Evolutionary conservation across 1,140 invertebrate species (phyloP).

Genomic region (Apis laboriosa): DNA sequence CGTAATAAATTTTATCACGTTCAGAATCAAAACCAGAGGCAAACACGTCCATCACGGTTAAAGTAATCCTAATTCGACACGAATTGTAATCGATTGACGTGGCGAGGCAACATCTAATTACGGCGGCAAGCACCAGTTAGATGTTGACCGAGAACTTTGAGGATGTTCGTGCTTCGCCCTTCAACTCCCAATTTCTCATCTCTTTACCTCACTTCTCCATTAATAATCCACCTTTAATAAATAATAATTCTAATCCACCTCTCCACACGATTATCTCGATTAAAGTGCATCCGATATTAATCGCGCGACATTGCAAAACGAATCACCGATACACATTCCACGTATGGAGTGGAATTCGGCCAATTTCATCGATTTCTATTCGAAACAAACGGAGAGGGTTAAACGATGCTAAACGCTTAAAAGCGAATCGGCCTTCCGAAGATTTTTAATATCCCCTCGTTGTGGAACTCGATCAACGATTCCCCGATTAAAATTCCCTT

Average conservation of each 20-base stretch:
- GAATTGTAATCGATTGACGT: conserved; percentile 1
- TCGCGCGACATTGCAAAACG: neutral
- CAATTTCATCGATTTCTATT: neutral
- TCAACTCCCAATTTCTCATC: neutral
- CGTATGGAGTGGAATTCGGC: too few relatives aligned
- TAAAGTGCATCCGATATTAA: neutral
- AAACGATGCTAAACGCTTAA: neutral
- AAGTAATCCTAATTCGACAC: conserved; percentile 1
- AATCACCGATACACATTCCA: neutral
- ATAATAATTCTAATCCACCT: too few relatives aligned
- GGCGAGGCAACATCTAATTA: conserved; percentile 8
- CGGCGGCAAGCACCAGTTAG: neutral
- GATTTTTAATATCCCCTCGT: neutral
- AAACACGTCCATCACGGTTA: neutral
- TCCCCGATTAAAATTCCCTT: neutral
- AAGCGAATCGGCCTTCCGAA: neutral
- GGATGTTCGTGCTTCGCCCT: neutral
- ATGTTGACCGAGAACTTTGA: neutral
- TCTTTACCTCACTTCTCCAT: neutral
- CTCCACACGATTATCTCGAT: neutral
- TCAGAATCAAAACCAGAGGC: too few relatives aligned
- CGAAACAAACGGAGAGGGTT: neutral
- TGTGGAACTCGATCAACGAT: too few relatives aligned
- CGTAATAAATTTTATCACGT: too few relatives aligned
- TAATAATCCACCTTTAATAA: neutral